Percentiles rank a stretch among this genome's conserved stretches.
phyloP scores from a whole-genome alignment of 2,113 vertebrate genomes.

The Monopterus albus region DNA sequence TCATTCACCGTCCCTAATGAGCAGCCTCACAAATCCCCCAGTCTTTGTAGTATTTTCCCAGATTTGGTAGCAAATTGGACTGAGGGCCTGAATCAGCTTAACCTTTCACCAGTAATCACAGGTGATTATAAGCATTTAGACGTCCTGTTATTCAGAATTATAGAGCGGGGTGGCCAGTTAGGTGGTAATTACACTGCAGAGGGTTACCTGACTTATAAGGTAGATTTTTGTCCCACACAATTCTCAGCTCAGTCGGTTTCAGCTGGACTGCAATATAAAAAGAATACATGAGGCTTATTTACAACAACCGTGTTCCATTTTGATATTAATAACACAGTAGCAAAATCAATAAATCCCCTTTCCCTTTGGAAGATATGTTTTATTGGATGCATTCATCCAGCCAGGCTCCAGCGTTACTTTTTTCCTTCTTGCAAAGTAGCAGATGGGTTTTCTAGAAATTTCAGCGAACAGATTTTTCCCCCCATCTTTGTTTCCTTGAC shows the following conservation, averaged over 20 bases:
- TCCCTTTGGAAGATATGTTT: slow-evolving; percentile 61
- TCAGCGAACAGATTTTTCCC: slow-evolving; percentile 68
- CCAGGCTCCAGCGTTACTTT: slow-evolving; percentile 46
- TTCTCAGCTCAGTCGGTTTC: slow-evolving; percentile 57
- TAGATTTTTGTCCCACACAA: slow-evolving; percentile 48
- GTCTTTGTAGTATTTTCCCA: slow-evolving; percentile 54
- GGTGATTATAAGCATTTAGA: slow-evolving; percentile 73
- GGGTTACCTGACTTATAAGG: slow-evolving; percentile 53
- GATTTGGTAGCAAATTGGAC: slow-evolving; percentile 57
- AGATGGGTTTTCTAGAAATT: slow-evolving; percentile 82
- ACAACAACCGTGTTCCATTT: slow-evolving; percentile 53
- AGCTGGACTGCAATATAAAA: slow-evolving; percentile 63
- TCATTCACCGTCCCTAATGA: slow-evolving; percentile 64
- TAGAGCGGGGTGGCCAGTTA: slow-evolving; percentile 28
- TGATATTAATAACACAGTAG: slow-evolving; percentile 67
- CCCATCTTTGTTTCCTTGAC: slow-evolving; percentile 83
- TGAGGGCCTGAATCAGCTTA: slow-evolving; percentile 70
- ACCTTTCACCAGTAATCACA: slow-evolving; percentile 73
- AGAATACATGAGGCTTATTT: slow-evolving; percentile 60
- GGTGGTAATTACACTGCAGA: slow-evolving; percentile 55
- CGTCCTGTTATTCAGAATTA: slow-evolving; percentile 59
- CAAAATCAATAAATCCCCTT: slow-evolving; percentile 64
- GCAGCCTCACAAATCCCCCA: slow-evolving; percentile 48
- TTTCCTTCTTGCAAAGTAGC: slow-evolving; percentile 69
- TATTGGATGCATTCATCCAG: slow-evolving; percentile 64